Evolutionary conservation across 2,113 vertebrate species (phyloP).

Genomic region (Taurulus bubalis): DNA sequence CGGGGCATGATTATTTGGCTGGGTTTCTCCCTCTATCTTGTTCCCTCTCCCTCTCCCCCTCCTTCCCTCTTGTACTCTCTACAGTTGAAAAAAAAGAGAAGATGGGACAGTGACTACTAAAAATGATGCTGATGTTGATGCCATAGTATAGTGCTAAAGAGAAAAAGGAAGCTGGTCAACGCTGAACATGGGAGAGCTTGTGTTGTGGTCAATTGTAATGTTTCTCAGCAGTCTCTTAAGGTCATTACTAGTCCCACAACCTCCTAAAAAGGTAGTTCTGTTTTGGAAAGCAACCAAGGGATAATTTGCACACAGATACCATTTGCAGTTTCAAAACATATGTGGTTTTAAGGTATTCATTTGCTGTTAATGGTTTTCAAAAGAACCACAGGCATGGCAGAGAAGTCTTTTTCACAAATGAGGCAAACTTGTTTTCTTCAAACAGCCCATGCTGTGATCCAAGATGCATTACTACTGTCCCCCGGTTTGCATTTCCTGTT

Average conservation of each 20-base stretch:
- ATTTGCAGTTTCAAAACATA: not conserved
- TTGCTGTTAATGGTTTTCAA: not conserved
- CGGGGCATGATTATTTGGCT: slow-evolving; percentile 54
- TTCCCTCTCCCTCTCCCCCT: slow-evolving; percentile 3
- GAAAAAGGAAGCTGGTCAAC: slow-evolving; percentile 19
- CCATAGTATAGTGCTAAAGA: slow-evolving; percentile 9
- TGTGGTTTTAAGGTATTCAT: not conserved
- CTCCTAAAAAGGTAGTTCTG: slow-evolving; percentile 1
- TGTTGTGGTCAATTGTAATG: slow-evolving; percentile 29
- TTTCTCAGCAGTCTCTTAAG: not conserved
- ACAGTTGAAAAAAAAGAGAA: not conserved
- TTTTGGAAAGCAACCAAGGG: slow-evolving; percentile 12
- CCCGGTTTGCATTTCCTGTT: not conserved
- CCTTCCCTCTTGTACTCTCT: slow-evolving; percentile 26
- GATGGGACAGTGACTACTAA: slow-evolving; percentile 18
- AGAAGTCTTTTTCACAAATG: not conserved
- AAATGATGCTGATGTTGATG: slow-evolving; percentile 25
- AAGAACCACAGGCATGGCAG: not conserved
- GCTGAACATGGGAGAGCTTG: slow-evolving; percentile 25
- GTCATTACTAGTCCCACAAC: not conserved
- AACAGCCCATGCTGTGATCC: not conserved
- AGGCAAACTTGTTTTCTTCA: not conserved
- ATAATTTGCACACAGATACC: not conserved
- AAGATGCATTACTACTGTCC: not conserved
- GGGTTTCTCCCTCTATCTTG: slow-evolving; percentile 30